Conservation (phyloP, 2,888 invertebrate species). For the Tetragonisca angustula region DNA sequence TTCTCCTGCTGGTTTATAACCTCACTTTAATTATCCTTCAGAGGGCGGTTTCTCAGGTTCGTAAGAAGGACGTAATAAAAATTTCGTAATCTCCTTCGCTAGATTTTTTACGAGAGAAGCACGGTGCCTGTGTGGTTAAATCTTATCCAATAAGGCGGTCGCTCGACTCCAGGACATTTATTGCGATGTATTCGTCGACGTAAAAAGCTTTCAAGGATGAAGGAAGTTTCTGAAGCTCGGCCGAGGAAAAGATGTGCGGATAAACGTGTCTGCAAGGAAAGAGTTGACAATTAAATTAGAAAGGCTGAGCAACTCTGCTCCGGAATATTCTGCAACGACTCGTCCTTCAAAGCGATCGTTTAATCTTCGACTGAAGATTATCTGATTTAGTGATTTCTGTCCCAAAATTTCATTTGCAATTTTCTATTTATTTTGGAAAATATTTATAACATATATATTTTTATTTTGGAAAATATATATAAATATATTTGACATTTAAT, state of each 20-base stretch:
- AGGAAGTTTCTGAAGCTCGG: slow-evolving; percentile 3
- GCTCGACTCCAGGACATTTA: neutral
- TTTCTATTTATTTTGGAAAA: neutral
- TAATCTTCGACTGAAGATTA: no score
- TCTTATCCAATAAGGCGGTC: neutral
- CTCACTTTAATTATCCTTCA: neutral
- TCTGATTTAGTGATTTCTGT: no score
- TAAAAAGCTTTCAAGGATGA: slow-evolving; percentile 5
- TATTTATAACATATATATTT: no score
- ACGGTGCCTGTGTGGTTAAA: neutral
- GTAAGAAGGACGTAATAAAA: no score
- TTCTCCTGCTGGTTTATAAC: neutral
- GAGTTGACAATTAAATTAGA: slow-evolving; percentile 1
- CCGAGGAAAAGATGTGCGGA: neutral
- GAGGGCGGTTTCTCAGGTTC: neutral
- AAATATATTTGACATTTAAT: neutral
- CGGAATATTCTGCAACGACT: neutral
- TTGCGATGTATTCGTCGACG: neutral
- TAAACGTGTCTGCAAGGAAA: neutral
- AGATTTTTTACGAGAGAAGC: neutral
- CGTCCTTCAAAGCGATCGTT: neutral
- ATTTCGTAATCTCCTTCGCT: neutral
- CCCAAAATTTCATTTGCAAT: neutral
- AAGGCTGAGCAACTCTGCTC: neutral
- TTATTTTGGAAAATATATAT: neutral